phyloP scores from a whole-genome alignment of 2,113 vertebrate genomes.

The Arenaria interpres region DNA sequence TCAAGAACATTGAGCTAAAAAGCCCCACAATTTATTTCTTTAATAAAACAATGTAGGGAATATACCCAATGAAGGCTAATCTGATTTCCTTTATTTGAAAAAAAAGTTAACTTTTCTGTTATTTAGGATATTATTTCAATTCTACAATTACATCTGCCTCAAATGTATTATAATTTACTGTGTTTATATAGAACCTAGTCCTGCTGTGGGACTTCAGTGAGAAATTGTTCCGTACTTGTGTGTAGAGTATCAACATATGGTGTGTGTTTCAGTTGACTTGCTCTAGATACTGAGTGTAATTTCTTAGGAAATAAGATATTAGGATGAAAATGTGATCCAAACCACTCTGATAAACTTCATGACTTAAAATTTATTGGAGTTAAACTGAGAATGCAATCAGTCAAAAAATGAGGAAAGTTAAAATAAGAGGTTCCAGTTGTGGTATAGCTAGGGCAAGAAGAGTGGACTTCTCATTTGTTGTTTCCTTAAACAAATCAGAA shows the following conservation, averaged over 20 bases:
- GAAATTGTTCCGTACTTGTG: not conserved
- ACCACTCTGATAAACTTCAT: not conserved
- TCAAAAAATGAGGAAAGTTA: not conserved
- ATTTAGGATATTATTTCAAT: not conserved
- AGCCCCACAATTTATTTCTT: not conserved
- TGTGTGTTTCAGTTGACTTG: not conserved
- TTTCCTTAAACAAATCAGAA: not conserved
- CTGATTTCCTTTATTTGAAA: not conserved
- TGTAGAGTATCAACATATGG: fast-evolving
- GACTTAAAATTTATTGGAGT: not conserved
- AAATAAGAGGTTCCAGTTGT: not conserved
- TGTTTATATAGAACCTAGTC: not conserved
- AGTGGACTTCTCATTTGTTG: not conserved
- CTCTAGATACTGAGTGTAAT: not conserved
- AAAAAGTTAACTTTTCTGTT: not conserved
- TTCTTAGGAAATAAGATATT: not conserved
- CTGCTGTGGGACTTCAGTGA: not conserved
- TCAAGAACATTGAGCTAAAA: not conserved
- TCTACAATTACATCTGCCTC: not conserved
- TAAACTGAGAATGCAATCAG: not conserved
- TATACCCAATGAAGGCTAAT: not conserved
- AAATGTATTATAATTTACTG: not conserved
- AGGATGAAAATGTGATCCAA: not conserved
- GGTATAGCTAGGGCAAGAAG: not conserved
- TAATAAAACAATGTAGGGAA: not conserved